Evolutionary conservation across 2,797 vertebrate species (phyloP).

Genomic region (Sitta carolinensis): DNA sequence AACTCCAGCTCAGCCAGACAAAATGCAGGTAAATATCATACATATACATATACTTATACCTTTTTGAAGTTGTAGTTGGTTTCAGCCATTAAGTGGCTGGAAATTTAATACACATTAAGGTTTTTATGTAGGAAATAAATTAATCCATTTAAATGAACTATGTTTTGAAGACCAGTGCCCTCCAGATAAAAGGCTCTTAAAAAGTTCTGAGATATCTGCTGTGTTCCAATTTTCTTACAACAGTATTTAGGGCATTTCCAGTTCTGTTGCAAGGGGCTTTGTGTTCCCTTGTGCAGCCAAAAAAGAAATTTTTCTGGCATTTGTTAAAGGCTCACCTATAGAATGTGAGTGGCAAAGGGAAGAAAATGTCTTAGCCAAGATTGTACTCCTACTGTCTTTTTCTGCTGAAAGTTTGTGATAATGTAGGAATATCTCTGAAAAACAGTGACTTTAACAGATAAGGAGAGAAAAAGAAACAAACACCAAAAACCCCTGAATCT

Average conservation of each 20-base stretch:
- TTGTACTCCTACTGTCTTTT: not conserved
- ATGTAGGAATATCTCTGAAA: not conserved
- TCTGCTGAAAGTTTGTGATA: not conserved
- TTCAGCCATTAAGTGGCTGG: not conserved
- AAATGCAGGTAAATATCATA: not conserved
- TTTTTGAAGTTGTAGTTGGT: not conserved
- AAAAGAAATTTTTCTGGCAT: not conserved
- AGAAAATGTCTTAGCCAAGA: not conserved
- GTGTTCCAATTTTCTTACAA: not conserved
- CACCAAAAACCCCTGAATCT: not conserved
- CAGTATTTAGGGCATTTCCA: not conserved
- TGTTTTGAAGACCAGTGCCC: not conserved
- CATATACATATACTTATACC: too few species aligned
- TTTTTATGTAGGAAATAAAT: not conserved
- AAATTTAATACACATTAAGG: not conserved
- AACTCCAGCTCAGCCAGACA: not conserved
- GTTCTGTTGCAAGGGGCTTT: not conserved
- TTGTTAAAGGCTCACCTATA: not conserved
- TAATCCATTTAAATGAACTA: not conserved
- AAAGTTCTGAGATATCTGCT: not conserved
- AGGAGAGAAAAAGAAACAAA: accelerated
- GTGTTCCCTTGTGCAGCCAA: not conserved
- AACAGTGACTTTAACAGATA: not conserved
- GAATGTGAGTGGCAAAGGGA: not conserved
- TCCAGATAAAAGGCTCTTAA: not conserved